A percentile compares a stretch with the other conserved stretches of the same genome.
Evolutionary conservation across 2,888 invertebrate genomes (phyloP).

Genomic region (Malacosoma neustria): DNA sequence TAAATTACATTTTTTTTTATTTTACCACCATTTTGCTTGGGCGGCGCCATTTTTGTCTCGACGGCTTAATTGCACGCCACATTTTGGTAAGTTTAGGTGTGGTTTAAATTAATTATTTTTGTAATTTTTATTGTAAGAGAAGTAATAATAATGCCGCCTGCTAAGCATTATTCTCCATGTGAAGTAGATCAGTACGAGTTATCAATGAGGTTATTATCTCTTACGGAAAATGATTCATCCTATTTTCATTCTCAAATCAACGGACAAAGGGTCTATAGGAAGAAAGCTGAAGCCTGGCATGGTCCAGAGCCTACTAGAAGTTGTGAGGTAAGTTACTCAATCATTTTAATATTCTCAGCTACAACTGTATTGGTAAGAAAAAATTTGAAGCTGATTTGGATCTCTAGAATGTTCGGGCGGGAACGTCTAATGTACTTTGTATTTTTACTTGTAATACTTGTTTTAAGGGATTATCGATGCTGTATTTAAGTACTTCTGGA

Average conservation of each 20-base stretch:
- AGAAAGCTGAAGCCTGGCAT: constrained; percentile 71
- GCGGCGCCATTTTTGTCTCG: constrained; percentile 28
- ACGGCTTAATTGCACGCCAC: constrained; percentile 29
- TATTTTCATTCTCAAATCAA: constrained; percentile 77
- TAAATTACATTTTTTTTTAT: no score
- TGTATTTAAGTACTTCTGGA: no score
- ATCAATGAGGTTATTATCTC: constrained; percentile 64
- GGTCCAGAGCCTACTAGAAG: constrained; percentile 74
- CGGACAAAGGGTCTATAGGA: constrained; percentile 80
- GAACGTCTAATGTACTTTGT: no score
- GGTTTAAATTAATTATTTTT: constrained; percentile 38
- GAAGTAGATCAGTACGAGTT: constrained; percentile 72
- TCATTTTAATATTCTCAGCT: no score
- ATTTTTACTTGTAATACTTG: no score
- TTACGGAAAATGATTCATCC: constrained; percentile 66
- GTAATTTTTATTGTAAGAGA: constrained; percentile 55
- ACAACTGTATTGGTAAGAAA: no score
- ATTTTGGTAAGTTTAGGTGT: constrained; percentile 38
- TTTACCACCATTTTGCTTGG: constrained; percentile 40
- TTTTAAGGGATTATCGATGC: no score
- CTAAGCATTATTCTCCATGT: constrained; percentile 66
- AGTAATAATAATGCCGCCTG: constrained; percentile 59
- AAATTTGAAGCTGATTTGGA: no score
- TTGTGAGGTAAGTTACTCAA: constrained; percentile 70
- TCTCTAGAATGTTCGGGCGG: no score